Evolutionary conservation across 2,797 vertebrate genomes (phyloP), one percentile per base, ranked within the genome.

Genomic region (Moxostoma hubbsi): DNA sequence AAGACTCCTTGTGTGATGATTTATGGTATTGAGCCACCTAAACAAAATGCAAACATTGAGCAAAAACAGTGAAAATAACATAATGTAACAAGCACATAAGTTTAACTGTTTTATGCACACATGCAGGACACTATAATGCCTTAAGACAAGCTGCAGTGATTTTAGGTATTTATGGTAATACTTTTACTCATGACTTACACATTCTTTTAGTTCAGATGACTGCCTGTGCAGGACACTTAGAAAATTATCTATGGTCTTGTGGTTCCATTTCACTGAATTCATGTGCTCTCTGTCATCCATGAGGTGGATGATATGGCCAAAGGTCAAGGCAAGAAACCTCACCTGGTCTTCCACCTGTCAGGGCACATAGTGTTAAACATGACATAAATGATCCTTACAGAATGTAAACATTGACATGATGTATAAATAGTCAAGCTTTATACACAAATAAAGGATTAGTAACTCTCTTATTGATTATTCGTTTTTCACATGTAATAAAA

Each of bases 101-200:
- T 24, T 24, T 24, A 24, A 2, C 24, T 24, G 24, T 24, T 24
- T 24, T 24, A 24, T 2, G 24, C 24, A 24, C 24, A 24, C 24
- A 24, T 24, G 24, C 24, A 24, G 24, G 24, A 24, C 24, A 24
- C 24, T 24, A 24, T 24, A 24, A 24, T 24, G 24, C 24, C 24
- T 24, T 24, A 1, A 24, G 24, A 24, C 24, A 1, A 24, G 24
- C 2, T 24, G 24, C 24, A 24, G 24, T 24, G 24, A 24, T 24
- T 24, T 24, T 24, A 24, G 24, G 24, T 24, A 24, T 24, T 24
- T 24, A 24, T 24, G 24, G 24, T 24, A 53, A 7, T 24, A 53
- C 11, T 68, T 53, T 69, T 6, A 70, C n/a, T 46, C 43, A 57
- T 16, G 13, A 84, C 83, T 76, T 82, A 84, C 83, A n/a, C 83